Evolutionary conservation across 1,140 invertebrate species (phyloP).

Genomic region (Drosophila miranda): DNA sequence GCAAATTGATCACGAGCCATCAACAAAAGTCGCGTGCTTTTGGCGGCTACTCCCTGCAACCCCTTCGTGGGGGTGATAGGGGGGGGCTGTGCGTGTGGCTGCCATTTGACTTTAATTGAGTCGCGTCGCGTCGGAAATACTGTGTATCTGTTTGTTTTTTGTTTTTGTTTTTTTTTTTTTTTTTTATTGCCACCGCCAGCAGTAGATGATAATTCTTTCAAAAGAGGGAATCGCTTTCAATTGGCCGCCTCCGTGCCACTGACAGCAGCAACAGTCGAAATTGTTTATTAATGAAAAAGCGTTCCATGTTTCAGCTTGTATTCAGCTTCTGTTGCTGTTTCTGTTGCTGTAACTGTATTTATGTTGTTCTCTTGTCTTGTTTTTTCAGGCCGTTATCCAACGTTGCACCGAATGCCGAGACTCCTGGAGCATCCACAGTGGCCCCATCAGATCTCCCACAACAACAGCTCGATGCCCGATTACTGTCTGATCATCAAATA

Average conservation of each 20-base stretch:
- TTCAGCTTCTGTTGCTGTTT: background rate
- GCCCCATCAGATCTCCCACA: slow-evolving; percentile 49
- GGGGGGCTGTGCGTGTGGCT: slow-evolving; percentile 52
- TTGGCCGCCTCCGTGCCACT: slow-evolving; percentile 41
- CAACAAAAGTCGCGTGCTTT: slow-evolving; percentile 63
- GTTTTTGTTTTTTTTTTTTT: slow-evolving; percentile 28
- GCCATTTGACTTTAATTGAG: slow-evolving; percentile 77
- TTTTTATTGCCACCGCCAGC: slow-evolving; percentile 58
- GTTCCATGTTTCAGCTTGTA: slow-evolving; percentile 22
- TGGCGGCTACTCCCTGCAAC: background rate
- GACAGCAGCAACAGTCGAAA: slow-evolving; percentile 35
- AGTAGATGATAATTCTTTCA: slow-evolving; percentile 30
- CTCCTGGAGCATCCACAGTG: slow-evolving; percentile 67
- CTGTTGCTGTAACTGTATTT: background rate
- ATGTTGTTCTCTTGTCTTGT: slow-evolving; percentile 7
- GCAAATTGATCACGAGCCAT: slow-evolving; percentile 61
- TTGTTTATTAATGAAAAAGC: slow-evolving; percentile 70
- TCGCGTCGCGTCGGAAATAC: slow-evolving; percentile 43
- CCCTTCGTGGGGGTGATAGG: background rate
- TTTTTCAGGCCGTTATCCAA: slow-evolving; percentile 26
- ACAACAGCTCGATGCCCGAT: slow-evolving; percentile 49
- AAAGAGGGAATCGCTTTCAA: slow-evolving; percentile 37
- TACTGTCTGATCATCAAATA: slow-evolving; percentile 71
- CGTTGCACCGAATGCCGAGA: slow-evolving; percentile 71
- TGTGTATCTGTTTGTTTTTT: background rate